phyloP scores from a whole-genome alignment of 2,888 invertebrate species.

The Glomeris marginata region DNA sequence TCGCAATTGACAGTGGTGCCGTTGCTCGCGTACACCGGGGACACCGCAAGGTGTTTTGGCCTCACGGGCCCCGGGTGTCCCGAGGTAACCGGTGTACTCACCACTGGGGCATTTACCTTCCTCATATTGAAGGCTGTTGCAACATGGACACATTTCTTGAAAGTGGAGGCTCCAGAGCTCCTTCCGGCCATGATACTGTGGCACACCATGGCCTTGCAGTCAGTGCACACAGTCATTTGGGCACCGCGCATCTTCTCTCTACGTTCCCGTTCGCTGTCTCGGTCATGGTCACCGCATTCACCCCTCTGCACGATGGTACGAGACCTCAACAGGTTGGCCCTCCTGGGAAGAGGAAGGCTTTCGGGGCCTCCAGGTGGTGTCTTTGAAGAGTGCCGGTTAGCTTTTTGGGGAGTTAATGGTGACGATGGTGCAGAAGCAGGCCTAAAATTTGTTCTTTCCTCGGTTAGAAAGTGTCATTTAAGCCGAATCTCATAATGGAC shows the following conservation, averaged over 20 bases:
- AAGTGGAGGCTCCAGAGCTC: neutral
- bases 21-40: too few species aligned
- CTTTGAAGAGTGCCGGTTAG: neutral
- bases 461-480: too few species aligned
- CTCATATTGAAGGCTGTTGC: too few species aligned
- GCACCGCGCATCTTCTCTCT: slow-evolving; percentile 36
- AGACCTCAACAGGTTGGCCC: slow-evolving; percentile 45
- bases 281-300: slow-evolving; percentile 2
- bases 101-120: too few species aligned
- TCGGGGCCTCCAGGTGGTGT: slow-evolving; percentile 38
- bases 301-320: slow-evolving; percentile 31
- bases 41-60: too few species aligned
- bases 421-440: slow-evolving; percentile 37
- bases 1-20: too few species aligned
- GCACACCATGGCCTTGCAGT: slow-evolving; percentile 85
- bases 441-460: too few species aligned
- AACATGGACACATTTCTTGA: too few species aligned
- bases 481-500: too few species aligned
- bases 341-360: slow-evolving; percentile 32
- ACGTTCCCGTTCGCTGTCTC: slow-evolving; percentile 3
- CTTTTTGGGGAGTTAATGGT: slow-evolving; percentile 24
- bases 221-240: slow-evolving; percentile 81
- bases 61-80: too few species aligned
- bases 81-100: too few species aligned
- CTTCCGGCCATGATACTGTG: slow-evolving; percentile 59